Evolutionary conservation across 2,113 vertebrate genomes (phyloP), one percentile per base, ranked within the genome.

Genomic region (Mormyrus iriodes): DNA sequence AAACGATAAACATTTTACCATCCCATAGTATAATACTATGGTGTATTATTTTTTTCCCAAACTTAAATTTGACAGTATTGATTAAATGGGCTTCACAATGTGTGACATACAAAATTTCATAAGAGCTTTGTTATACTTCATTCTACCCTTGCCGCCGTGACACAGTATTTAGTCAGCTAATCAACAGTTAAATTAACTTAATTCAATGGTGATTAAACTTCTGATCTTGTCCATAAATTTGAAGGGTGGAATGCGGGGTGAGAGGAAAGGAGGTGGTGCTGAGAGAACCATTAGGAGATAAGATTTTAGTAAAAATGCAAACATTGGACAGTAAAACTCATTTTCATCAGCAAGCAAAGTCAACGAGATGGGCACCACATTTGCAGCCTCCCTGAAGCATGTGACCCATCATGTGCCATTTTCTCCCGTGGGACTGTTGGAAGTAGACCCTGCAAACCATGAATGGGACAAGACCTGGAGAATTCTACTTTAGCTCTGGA

Each of bases 121-220:
- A 48, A 84, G 19, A 84, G 39, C 82, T 48, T 84, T 84, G 82
- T 84, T 21, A 84, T 84, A 48, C 15, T 46, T 48, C 44, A 84
- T 84, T 84, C 5, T 84, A 84, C 42, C 39, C 6, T 19, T 84
- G 82, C 44, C 46, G 13, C 6, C 39, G 48, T 84, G 82, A 84
- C 82, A 84, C 82, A 84, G 82, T 84, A 84, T 84, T 84, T 84
- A 84, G 82, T 84, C 82, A 84, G 44, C 82, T 84, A 84, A 84
- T 84, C 82, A 84, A 48, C 82, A 84, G 82, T 84, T 84, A 44
- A 84, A 84, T 84, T 48, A 48, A 84, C 82, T 84, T 48, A 44
- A 84, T 84, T 84, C 82, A 84, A 21, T 48, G 82, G 44, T 84
- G 82, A 84, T 84, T 84, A 84, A 84, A 84, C 42, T 24, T 84